phyloP scores from a whole-genome alignment of 2,113 vertebrate genomes.

The Hylia prasina region DNA sequence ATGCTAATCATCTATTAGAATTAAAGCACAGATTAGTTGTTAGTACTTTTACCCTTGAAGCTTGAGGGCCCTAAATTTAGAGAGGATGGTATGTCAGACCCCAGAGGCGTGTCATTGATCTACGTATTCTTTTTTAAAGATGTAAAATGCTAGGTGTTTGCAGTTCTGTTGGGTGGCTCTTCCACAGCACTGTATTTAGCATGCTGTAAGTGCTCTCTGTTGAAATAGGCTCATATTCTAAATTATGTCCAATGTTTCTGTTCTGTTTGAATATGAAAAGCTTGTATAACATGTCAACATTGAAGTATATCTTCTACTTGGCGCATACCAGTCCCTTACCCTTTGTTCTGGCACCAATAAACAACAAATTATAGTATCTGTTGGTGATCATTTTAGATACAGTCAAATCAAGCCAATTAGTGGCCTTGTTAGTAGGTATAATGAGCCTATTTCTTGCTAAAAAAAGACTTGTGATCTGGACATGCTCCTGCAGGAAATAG shows the following conservation, averaged over 20 bases:
- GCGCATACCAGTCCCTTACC: conserved; percentile 60
- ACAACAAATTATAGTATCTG: conserved; percentile 61
- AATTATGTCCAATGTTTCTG: conserved; percentile 71
- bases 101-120: conserved; percentile 67
- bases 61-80: conserved; percentile 71
- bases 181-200: conserved; percentile 70
- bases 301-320: conserved; percentile 63
- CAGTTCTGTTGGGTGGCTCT: conserved; percentile 64
- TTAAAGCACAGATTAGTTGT: conserved; percentile 79
- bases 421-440: conserved; percentile 73
- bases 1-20: conserved; percentile 78
- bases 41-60: conserved; percentile 73
- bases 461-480: conserved; percentile 74
- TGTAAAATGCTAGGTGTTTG: conserved; percentile 68
- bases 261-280: conserved; percentile 67
- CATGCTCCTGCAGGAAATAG: conserved; percentile 77
- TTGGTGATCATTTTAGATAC: conserved; percentile 72
- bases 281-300: conserved; percentile 66
- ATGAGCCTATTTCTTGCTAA: conserved; percentile 78
- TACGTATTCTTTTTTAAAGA: conserved; percentile 59
- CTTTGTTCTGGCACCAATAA: conserved; percentile 62
- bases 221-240: conserved; percentile 72
- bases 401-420: conserved; percentile 76
- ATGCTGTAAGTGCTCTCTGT: conserved; percentile 76
- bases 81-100: conserved; percentile 59